Conservation (phyloP, 2,113 vertebrate species). For the Struthio camelus region DNA sequence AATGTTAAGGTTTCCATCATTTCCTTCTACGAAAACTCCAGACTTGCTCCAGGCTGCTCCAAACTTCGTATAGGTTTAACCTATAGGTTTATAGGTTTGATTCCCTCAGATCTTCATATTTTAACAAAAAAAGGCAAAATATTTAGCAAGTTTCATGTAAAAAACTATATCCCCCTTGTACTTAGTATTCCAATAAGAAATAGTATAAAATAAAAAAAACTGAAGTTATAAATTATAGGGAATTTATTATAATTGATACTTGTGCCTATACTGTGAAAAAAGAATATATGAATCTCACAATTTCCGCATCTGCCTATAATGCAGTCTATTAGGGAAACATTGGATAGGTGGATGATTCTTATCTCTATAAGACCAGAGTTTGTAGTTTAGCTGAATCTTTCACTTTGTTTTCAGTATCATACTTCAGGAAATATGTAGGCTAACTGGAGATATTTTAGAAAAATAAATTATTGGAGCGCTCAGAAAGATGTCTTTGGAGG, state of each 20-base stretch:
- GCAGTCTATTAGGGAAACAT: not conserved
- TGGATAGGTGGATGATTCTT: not conserved
- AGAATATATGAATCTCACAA: not conserved
- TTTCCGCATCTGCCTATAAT: not conserved
- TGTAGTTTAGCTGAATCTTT: conserved; percentile 18
- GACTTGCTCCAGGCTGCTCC: not conserved
- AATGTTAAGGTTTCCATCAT: not conserved
- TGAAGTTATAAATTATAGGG: rapidly evolving
- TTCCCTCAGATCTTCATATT: not conserved
- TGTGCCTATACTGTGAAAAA: not conserved
- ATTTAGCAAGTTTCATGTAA: not conserved
- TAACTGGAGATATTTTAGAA: not conserved
- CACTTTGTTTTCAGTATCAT: not conserved
- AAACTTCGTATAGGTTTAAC: not conserved
- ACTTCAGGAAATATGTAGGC: not conserved
- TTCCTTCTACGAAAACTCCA: not conserved
- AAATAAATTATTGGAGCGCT: not conserved
- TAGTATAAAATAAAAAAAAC: not conserved
- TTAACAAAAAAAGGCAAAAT: not conserved
- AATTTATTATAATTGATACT: not conserved
- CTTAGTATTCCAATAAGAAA: not conserved
- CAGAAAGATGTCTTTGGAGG: not conserved
- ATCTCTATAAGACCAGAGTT: not conserved
- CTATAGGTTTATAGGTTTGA: not conserved
- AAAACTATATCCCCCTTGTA: not conserved